These are phyloP conservation scores for Eristalis tenax DNA, from an alignment of 2,888 invertebrate species.

Conservation along the genomic window DNA sequence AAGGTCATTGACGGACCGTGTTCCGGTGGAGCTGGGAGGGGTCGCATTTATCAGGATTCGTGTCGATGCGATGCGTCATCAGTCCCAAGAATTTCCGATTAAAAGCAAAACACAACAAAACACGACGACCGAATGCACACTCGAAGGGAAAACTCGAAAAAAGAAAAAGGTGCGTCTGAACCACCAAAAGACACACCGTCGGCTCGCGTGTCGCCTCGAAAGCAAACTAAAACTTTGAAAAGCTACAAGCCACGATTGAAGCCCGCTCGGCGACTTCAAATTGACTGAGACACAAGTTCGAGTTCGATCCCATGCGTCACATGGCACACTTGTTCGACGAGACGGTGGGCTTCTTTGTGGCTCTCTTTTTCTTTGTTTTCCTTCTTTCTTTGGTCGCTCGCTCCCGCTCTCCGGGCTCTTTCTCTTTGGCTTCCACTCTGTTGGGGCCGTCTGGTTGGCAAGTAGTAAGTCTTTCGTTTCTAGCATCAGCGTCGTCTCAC, in stretches of 20 bases:
- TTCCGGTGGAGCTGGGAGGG: conserved; percentile 26
- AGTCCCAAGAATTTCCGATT: conserved; percentile 22
- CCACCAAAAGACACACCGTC: conserved; percentile 5
- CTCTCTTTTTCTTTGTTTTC: conserved; percentile 11
- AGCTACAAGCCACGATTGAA: conserved; percentile 69
- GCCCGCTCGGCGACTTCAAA: conserved; percentile 58
- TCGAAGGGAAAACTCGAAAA: background rate
- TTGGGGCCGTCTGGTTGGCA: background rate
- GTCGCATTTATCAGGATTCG: conserved; percentile 55
- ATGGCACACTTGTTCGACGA: conserved; percentile 53
- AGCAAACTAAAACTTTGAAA: conserved; percentile 65
- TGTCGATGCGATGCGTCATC: conserved; percentile 62
- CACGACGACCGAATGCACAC: background rate
- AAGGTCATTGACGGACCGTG: conserved; percentile 63
- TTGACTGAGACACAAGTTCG: conserved; percentile 53
- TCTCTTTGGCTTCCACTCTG: conserved; percentile 16
- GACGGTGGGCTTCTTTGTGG: background rate
- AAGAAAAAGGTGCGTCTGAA: background rate
- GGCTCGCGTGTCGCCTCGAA: conserved; percentile 55
- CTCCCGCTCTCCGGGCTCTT: too few species aligned
- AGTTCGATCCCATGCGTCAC: conserved; percentile 70
- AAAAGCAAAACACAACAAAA: conserved; percentile 4
- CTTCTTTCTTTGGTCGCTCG: background rate
- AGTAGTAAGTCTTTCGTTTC: conserved; percentile 14
- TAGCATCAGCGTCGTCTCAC: background rate